Evolutionary conservation across 2,113 vertebrate species (phyloP).

Genomic region (Ciconia maguari): DNA sequence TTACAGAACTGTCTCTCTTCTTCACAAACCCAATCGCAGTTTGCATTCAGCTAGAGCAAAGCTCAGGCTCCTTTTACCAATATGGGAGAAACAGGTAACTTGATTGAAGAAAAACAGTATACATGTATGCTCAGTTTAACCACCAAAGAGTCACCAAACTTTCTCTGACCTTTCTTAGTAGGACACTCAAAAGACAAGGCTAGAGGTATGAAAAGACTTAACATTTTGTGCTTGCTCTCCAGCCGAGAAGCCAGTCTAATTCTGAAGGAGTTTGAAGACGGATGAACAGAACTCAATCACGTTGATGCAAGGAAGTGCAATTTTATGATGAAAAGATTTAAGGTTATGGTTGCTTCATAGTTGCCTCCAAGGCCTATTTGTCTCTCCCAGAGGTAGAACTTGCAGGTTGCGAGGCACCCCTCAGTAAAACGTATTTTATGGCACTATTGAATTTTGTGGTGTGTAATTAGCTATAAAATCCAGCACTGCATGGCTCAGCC

Average conservation of each 20-base stretch:
- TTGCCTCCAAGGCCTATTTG: slow-evolving; percentile 51
- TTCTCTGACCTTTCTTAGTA: neutral
- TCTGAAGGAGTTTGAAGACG: neutral
- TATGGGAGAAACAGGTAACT: neutral
- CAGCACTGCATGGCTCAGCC: slow-evolving; percentile 4
- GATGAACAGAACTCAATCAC: slow-evolving; percentile 21
- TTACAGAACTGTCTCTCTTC: neutral
- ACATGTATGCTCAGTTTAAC: neutral
- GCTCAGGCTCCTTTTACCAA: neutral
- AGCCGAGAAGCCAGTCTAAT: neutral
- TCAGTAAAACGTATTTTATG: slow-evolving; percentile 51
- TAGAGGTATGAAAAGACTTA: neutral
- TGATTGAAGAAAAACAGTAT: accelerated
- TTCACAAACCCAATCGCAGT: neutral
- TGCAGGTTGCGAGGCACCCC: slow-evolving; percentile 19
- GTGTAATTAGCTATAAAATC: slow-evolving; percentile 70
- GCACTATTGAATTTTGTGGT: slow-evolving; percentile 39
- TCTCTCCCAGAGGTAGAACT: slow-evolving; percentile 30
- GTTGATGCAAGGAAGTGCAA: neutral
- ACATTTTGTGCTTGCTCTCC: neutral
- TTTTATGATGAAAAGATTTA: slow-evolving; percentile 47
- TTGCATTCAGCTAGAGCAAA: neutral
- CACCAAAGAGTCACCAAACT: neutral
- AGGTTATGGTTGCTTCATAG: slow-evolving; percentile 5
- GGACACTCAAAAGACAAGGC: neutral